Evolutionary conservation across 2,113 vertebrate genomes (phyloP).

Genomic region (Pantherophis guttatus): DNA sequence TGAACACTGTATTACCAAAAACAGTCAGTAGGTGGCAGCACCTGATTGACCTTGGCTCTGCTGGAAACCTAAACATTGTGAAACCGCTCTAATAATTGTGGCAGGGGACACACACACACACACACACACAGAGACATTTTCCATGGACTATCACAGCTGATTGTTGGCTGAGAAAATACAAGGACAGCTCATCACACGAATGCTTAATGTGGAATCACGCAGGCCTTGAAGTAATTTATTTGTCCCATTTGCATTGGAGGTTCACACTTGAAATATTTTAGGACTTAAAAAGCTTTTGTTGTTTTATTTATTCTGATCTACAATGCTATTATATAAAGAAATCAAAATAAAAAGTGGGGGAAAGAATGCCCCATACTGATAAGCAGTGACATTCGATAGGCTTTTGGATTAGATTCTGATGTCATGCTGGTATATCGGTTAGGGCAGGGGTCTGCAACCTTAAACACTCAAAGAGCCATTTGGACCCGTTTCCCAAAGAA

Average conservation of each 20-base stretch:
- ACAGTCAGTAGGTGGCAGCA: not conserved
- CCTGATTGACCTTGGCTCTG: not conserved
- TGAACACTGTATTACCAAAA: not conserved
- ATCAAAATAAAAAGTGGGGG: not conserved
- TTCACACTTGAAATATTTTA: not conserved
- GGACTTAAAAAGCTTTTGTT: not conserved
- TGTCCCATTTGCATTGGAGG: not conserved
- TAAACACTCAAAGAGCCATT: too few species aligned
- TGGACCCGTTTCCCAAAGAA: too few species aligned
- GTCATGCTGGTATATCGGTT: not conserved
- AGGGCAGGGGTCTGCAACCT: not conserved
- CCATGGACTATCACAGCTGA: not conserved
- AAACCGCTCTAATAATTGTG: not conserved
- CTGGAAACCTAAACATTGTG: not conserved
- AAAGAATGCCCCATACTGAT: not conserved
- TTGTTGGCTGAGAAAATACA: not conserved
- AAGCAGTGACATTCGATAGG: not conserved
- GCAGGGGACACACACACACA: not conserved
- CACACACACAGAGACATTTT: not conserved
- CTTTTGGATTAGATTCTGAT: not conserved
- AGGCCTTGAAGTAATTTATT: not conserved
- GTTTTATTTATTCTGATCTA: not conserved
- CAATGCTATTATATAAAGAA: not conserved
- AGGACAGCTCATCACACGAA: not conserved
- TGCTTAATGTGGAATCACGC: not conserved